These are phyloP conservation scores for Hestina assimilis DNA, from an alignment of 1,140 invertebrate genomes.

Conservation along the genomic window DNA sequence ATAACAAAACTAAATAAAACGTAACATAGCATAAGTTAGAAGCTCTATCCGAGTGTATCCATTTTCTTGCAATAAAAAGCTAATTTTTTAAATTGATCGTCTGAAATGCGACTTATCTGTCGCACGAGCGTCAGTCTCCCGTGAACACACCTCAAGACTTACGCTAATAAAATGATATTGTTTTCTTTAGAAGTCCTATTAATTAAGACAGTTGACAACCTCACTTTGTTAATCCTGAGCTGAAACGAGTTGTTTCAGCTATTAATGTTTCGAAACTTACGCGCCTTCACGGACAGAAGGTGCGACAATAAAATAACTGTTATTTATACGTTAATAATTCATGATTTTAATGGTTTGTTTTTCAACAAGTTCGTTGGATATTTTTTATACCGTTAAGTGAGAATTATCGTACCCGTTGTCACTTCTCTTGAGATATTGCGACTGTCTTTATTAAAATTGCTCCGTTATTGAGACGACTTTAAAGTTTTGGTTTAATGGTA, in stretches of 20 bases:
- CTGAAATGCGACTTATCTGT: background rate
- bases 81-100: background rate
- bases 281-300: constrained; percentile 55
- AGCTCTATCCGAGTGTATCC: too few relatives aligned
- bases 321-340: constrained; percentile 69
- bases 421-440: constrained; percentile 1
- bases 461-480: constrained; percentile 4
- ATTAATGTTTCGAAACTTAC: constrained; percentile 66
- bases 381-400: constrained; percentile 9
- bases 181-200: constrained; percentile 74
- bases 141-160: constrained; percentile 29
- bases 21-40: too few relatives aligned
- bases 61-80: background rate
- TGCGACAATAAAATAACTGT: constrained; percentile 60
- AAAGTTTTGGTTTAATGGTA: too few relatives aligned
- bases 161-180: constrained; percentile 76
- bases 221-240: constrained; percentile 66
- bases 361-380: constrained; percentile 4
- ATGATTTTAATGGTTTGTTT: constrained; percentile 52
- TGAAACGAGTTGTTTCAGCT: constrained; percentile 47
- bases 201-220: constrained; percentile 71
- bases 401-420: constrained; percentile 9
- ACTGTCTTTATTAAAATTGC: constrained; percentile 3
- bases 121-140: background rate
- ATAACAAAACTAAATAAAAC: too few relatives aligned